These are phyloP conservation scores for Poecilia wingei DNA, from an alignment of 2,797 vertebrate species.

Conservation along the genomic window DNA sequence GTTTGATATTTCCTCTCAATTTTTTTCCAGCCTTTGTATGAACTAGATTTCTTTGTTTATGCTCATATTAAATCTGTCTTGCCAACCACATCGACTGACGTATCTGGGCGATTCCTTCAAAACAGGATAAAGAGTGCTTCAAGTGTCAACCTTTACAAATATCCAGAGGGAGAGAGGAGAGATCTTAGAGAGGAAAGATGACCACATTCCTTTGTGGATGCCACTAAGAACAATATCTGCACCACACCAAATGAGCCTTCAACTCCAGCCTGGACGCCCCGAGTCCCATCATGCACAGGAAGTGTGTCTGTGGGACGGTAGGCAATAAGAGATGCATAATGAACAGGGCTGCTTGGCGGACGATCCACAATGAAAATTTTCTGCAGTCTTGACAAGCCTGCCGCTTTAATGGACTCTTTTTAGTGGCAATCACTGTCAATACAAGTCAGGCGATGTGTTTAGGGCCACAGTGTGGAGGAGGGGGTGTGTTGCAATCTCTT, in stretches of 20 bases:
- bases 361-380: constrained; percentile 53
- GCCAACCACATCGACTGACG: constrained; percentile 33
- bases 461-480: constrained; percentile 50
- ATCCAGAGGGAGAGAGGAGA: constrained; percentile 43
- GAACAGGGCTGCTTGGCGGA: constrained; percentile 66
- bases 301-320: constrained; percentile 73
- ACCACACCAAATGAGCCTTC: constrained; percentile 74
- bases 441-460: constrained; percentile 84
- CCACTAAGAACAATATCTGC: constrained; percentile 57
- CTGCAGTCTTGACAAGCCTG: constrained; percentile 83
- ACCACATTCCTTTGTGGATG: constrained; percentile 70
- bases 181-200: constrained; percentile 63
- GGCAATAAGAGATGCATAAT: constrained; percentile 78
- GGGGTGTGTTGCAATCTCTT: constrained; percentile 36
- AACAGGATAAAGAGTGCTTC: constrained; percentile 28
- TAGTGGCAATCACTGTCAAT: constrained; percentile 94
- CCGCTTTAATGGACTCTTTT: constrained; percentile 92
- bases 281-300: constrained; percentile 74
- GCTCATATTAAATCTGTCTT: constrained; percentile 23
- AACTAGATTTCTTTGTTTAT: constrained; percentile 12
- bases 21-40: constrained; percentile 13
- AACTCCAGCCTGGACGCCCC: constrained; percentile 71
- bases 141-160: constrained; percentile 66
- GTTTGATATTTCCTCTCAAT: constrained; percentile 22
- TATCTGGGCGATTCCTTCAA: constrained; percentile 40